Evolutionary conservation across 1,140 invertebrate species (phyloP).

Genomic region (Anastatus disparis): DNA sequence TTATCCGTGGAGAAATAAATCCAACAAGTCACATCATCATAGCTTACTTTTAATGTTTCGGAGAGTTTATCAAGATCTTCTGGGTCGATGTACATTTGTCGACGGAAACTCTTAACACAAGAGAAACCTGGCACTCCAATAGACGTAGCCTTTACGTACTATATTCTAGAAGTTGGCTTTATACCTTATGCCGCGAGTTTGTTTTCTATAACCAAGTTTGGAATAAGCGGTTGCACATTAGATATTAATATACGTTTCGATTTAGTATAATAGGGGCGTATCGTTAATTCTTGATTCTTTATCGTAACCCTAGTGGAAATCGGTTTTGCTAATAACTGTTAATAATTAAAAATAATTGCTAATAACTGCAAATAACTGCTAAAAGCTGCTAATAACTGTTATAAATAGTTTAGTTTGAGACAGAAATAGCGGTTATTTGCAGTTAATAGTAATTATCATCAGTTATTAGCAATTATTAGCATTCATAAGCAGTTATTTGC

Average conservation of each 20-base stretch:
- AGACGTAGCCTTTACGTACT: background rate
- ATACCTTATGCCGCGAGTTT: background rate
- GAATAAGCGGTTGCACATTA: conserved; percentile 10
- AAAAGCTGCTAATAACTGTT: too few relatives aligned
- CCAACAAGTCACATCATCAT: conserved; percentile 3
- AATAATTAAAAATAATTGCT: too few relatives aligned
- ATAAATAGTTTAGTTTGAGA: too few relatives aligned
- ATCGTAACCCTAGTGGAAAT: too few relatives aligned
- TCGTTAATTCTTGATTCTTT: background rate
- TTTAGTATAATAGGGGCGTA: background rate
- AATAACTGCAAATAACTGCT: too few relatives aligned
- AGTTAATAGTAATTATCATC: too few relatives aligned
- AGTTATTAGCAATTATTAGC: too few relatives aligned
- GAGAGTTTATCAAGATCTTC: conserved; percentile 21
- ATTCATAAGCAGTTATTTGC: too few relatives aligned
- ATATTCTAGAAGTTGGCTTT: background rate
- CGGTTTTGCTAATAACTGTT: too few relatives aligned
- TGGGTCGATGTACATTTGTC: too few relatives aligned
- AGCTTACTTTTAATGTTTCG: conserved; percentile 8
- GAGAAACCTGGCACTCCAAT: background rate
- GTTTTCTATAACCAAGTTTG: background rate
- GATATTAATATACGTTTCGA: conserved; percentile 22
- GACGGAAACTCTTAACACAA: conserved; percentile 15
- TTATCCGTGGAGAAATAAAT: too few relatives aligned
- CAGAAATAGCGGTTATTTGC: too few relatives aligned